Evolutionary conservation across 2,113 vertebrate genomes (phyloP), one percentile per base, ranked within the genome.

Genomic region (Sinocyclocheilus grahami): DNA sequence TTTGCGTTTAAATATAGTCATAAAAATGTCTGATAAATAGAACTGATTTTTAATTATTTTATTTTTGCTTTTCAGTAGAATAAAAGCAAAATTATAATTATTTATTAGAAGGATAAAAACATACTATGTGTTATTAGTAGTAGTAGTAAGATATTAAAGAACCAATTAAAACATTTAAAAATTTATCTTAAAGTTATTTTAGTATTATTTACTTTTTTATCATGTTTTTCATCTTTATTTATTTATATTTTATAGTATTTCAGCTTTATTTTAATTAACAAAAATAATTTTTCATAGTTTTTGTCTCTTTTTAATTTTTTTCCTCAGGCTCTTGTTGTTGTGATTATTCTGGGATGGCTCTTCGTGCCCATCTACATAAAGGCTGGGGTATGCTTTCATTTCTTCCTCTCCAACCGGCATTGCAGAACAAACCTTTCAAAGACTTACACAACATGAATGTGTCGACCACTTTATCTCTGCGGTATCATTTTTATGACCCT

Each of bases 301-400:
- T 37, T 27, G 1, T 11, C 24, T 76, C 8, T n/a, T 62, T 62
- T 62, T n/a, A n/a, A n/a, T 62, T 22, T 91, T 5, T 65, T 20
- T 84, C 2, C 82, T 3, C 93, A 99, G 98, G 98, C 97, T 84
- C 95, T 99, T 83, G 2, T 99, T 72, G 46, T 97, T 1, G 96
- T 99, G 78, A 82, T 97, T 37, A 0, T 98, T 84, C 94, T 99
- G 18, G 97, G 96, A 89, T 99, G 98, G 98, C 0, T 99, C 46
- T 99, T 99, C 90, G 98, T 99, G 13, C 98, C 98, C 2, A 97
- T 99, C 92, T 99, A 99, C 90, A 89, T 99, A 82, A 99, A 96
- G 94, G 97, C 98, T 13, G 97, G 97, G 94, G 98, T 99, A 94
- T 96, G 95, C 3, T 11, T 48, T 72, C 16, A 33, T 58, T 62